Base-by-base conservation (phyloP, 1,140 invertebrate genomes). In the Neocloeon triangulifer region DNA sequence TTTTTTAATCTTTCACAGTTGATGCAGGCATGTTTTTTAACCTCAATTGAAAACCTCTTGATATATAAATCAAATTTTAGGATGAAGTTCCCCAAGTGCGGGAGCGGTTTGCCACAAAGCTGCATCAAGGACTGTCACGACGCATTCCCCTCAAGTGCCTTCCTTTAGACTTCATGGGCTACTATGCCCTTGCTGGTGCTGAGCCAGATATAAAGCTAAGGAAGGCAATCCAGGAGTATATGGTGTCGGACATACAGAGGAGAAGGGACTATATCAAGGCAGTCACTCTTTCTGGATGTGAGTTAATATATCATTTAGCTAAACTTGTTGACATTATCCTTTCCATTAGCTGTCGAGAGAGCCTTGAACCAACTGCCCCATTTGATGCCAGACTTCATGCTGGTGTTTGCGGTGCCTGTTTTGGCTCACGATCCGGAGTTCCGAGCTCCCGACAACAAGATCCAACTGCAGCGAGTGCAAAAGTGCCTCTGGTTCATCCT, bases 141-240 rank as follows among this genome's bases (percentile, higher is more conserved):
- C 77, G 78, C 39, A 69, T 86, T 40, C 78, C 79, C 14, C 73
- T 79, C 41, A 80, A 80, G 51, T 85, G 80, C 50, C 59, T 97
- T 28, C 89, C 89, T 2, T 52, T 95, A 31, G 86, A 95, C 55
- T 97, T 95, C 56, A 92, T 97, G 85, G 85, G 85, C 18, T 82
- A 86, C 50, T 91, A 94, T 53, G 76, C 74, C 7, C 56, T 95
- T 16, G 79, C 52, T 34, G 66, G 17, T 86, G 84, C 7, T 67
- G 77, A 38, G 88, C 94, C 55, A 65, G 71, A 15, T 74, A 88
- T 35, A 73, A 66, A 70, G 39, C 51, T 82, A 21, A 68, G 68
- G 36, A 46, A 46, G n/a, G 47, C 64, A 20, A 55, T 79, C 10
- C 73, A 71, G 40, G 64, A 73, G 40, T 81, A 76, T 48, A 76